phyloP scores from a whole-genome alignment of 1,140 invertebrate genomes.

The Conus ventricosus region DNA sequence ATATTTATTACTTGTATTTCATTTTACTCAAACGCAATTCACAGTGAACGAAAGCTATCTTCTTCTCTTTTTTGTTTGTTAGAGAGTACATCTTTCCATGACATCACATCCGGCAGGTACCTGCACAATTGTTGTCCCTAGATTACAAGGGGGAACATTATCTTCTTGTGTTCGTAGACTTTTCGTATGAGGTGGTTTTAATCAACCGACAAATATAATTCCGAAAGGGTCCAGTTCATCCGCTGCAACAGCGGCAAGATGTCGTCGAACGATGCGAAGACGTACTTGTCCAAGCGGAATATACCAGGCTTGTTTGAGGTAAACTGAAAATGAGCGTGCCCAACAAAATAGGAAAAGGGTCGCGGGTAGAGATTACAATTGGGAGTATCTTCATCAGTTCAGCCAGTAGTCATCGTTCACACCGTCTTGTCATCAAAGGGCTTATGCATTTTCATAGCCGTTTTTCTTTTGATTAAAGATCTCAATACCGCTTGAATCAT shows the following conservation, averaged over 20 bases:
- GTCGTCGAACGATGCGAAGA: slow-evolving; percentile 74
- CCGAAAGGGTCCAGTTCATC: slow-evolving; percentile 60
- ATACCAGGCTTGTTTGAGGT: slow-evolving; percentile 75
- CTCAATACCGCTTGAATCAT: too few relatives aligned
- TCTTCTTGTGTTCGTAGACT: slow-evolving; percentile 7
- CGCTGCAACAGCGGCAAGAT: slow-evolving; percentile 70
- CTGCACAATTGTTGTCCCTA: slow-evolving; percentile 63
- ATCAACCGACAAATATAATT: slow-evolving; percentile 59
- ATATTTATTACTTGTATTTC: too few relatives aligned
- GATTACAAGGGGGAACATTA: slow-evolving; percentile 50
- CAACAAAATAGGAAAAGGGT: too few relatives aligned
- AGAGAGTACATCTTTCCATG: not conserved
- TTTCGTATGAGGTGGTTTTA: not conserved
- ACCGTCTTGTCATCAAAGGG: too few relatives aligned
- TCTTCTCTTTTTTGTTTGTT: not conserved
- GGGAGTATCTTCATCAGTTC: too few relatives aligned
- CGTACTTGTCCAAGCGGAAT: slow-evolving; percentile 70
- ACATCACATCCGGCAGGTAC: slow-evolving; percentile 31
- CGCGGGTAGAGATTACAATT: too few relatives aligned
- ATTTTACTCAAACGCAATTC: too few relatives aligned
- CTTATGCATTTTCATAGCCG: too few relatives aligned
- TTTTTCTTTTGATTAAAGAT: too few relatives aligned
- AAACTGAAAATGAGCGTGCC: too few relatives aligned
- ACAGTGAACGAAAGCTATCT: too few relatives aligned
- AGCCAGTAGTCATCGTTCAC: too few relatives aligned